Evolutionary conservation across 2,888 invertebrate species (phyloP).

Genomic region (Eulithis prunata): DNA sequence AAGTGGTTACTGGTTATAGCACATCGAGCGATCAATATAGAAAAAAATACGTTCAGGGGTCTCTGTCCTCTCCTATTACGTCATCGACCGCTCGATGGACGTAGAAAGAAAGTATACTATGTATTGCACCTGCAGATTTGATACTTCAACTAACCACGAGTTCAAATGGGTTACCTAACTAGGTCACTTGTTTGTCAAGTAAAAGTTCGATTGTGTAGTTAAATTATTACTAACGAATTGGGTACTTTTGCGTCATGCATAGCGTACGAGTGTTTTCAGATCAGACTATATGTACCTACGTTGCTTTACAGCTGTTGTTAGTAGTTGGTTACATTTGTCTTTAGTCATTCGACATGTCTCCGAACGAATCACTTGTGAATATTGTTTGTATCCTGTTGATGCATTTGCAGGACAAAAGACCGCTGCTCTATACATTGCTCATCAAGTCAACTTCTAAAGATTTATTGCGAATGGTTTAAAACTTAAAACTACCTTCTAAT

Average conservation of each 20-base stretch:
- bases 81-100: slow-evolving; percentile 44
- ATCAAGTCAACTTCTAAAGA: background rate
- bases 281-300: background rate
- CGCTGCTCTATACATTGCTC: background rate
- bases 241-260: background rate
- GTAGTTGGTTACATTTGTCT: background rate
- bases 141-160: slow-evolving; percentile 38
- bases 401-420: background rate
- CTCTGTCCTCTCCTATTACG: slow-evolving; percentile 55
- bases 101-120: slow-evolving; percentile 18
- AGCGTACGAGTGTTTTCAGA: background rate
- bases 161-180: slow-evolving; percentile 42
- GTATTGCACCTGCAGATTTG: slow-evolving; percentile 42
- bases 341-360: background rate
- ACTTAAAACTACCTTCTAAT: too few relatives aligned
- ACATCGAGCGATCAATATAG: slow-evolving; percentile 43
- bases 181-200: slow-evolving; percentile 43
- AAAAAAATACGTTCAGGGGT: slow-evolving; percentile 48
- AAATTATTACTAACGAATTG: background rate
- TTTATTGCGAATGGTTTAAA: too few relatives aligned
- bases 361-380: too few relatives aligned
- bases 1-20: slow-evolving; percentile 10
- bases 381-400: background rate
- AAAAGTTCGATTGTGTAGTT: slow-evolving; percentile 17
- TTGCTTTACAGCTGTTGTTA: background rate